These are phyloP conservation scores for Plectus sambesii DNA, from an alignment of 1,140 invertebrate species.

Conservation along the genomic window DNA sequence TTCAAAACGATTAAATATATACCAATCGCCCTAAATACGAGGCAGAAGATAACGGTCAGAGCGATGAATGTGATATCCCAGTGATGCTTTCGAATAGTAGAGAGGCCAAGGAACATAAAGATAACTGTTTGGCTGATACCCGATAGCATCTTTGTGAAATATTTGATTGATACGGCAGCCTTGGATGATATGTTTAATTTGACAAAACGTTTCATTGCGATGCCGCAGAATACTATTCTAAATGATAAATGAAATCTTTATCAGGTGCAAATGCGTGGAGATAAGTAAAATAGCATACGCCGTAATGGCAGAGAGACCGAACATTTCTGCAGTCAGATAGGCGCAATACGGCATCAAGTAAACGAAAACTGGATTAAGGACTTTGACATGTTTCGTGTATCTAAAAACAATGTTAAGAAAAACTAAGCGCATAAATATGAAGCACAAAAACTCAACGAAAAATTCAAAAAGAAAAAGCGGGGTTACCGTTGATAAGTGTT, in stretches of 20 bases:
- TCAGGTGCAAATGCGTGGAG: neutral
- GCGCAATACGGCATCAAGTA: constrained; percentile 19
- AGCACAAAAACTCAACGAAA: too few relatives aligned
- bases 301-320: constrained; percentile 32
- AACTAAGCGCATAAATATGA: too few relatives aligned
- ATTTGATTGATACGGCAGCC: constrained; percentile 92
- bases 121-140: constrained; percentile 80
- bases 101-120: constrained; percentile 95
- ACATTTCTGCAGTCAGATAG: constrained; percentile 32
- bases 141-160: constrained; percentile 88
- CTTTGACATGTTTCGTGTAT: constrained; percentile 20
- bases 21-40: constrained; percentile 76
- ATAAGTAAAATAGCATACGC: constrained; percentile 17
- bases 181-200: constrained; percentile 94
- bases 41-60: constrained; percentile 83
- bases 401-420: constrained; percentile 16
- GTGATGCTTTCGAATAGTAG: constrained; percentile 58
- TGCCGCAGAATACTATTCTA: constrained; percentile 90
- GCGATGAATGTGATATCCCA: constrained; percentile 92
- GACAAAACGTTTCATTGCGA: constrained; percentile 97
- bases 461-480: too few relatives aligned
- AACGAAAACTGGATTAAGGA: constrained; percentile 18
- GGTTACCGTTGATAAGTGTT: too few relatives aligned
- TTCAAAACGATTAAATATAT: too few relatives aligned
- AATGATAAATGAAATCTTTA: too few relatives aligned